Evolutionary conservation across 2,888 invertebrate genomes (phyloP).

Genomic region (Noctua janthe): DNA sequence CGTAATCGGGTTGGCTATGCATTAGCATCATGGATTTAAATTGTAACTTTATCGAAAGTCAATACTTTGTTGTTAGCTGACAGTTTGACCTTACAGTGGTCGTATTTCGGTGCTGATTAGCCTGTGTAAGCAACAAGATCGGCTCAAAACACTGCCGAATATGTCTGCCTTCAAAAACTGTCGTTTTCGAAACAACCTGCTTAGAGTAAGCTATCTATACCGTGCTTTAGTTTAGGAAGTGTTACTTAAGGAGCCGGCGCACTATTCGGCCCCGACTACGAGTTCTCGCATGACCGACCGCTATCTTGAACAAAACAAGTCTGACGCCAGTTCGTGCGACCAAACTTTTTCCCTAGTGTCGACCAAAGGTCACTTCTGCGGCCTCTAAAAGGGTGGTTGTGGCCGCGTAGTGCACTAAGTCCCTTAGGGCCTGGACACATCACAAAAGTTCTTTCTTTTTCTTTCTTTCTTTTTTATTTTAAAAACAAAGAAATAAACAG

Average conservation of each 20-base stretch:
- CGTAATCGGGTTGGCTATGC: not conserved
- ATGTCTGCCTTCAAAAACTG: not conserved
- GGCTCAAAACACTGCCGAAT: not conserved
- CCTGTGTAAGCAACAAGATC: not conserved
- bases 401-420: not conserved
- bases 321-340: no score
- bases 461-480: no score
- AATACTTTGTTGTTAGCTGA: not conserved
- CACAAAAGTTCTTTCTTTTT: no score
- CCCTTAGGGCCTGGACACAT: not conserved
- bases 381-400: no score
- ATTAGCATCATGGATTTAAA: not conserved
- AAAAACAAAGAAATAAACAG: no score
- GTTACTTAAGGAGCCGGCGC: not conserved
- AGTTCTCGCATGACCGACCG: not conserved
- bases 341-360: no score
- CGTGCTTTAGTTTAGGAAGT: not conserved
- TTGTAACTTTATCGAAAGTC: not conserved
- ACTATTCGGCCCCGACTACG: not conserved
- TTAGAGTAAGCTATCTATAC: not conserved
- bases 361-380: no score
- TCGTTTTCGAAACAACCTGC: not conserved
- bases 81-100: not conserved
- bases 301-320: not conserved
- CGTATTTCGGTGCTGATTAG: not conserved